Evolutionary conservation across 2,113 vertebrate species (phyloP).

Genomic region (Laticauda colubrina): DNA sequence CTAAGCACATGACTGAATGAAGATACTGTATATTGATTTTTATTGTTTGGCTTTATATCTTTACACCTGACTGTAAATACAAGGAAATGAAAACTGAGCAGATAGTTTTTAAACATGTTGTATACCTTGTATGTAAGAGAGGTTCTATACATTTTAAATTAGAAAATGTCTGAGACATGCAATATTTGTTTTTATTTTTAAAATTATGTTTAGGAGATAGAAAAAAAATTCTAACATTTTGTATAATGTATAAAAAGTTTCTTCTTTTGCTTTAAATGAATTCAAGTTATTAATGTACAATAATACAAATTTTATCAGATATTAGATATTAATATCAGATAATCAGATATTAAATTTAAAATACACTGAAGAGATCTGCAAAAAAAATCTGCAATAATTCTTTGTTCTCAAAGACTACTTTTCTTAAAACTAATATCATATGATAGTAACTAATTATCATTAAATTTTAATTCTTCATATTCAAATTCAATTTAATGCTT

Average conservation of each 20-base stretch:
- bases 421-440: constrained; percentile 9
- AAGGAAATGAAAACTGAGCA: constrained; percentile 17
- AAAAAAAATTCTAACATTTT: constrained; percentile 23
- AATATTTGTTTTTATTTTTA: constrained; percentile 33
- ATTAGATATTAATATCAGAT: too few relatives aligned
- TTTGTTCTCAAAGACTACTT: constrained; percentile 23
- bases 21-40: constrained; percentile 34
- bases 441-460: constrained; percentile 28
- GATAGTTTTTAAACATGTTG: neutral
- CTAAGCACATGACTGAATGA: constrained; percentile 33
- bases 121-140: neutral
- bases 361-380: neutral
- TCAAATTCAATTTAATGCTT: too few relatives aligned
- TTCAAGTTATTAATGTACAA: neutral
- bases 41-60: constrained; percentile 42
- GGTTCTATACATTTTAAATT: neutral
- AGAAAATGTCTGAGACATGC: neutral
- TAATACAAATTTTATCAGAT: constrained; percentile 16
- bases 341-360: neutral
- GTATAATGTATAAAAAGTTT: constrained; percentile 20
- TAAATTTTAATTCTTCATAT: too few relatives aligned
- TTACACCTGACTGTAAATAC: constrained; percentile 47
- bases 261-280: constrained; percentile 35
- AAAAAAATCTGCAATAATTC: constrained; percentile 26
- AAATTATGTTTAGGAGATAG: constrained; percentile 35